Conservation (phyloP, 2,888 invertebrate genomes). For the Ptilodon capucinus region DNA sequence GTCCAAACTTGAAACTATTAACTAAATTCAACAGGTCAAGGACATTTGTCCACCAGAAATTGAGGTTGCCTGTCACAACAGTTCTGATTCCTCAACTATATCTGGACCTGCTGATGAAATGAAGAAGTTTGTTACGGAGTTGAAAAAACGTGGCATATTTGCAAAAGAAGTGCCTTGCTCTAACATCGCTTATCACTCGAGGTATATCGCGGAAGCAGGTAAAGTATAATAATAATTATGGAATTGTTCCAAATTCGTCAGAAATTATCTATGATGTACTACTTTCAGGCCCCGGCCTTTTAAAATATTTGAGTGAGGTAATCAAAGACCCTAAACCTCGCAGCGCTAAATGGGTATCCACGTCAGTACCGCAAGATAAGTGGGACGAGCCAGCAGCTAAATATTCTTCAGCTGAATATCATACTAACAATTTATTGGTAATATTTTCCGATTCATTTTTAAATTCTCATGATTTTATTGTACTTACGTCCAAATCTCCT, state of each 20-base stretch:
- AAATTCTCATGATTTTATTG: constrained; percentile 75
- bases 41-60: constrained; percentile 80
- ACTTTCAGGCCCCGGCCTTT: constrained; percentile 79
- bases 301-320: constrained; percentile 79
- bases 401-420: constrained; percentile 91
- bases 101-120: constrained; percentile 87
- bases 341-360: constrained; percentile 90
- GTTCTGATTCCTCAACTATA: constrained; percentile 88
- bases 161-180: constrained; percentile 78
- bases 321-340: constrained; percentile 85
- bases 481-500: no score
- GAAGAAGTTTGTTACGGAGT: constrained; percentile 73
- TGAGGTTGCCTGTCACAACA: constrained; percentile 91
- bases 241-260: no score
- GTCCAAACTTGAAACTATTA: background rate
- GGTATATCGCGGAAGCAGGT: constrained; percentile 83
- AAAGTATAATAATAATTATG: no score
- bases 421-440: constrained; percentile 89
- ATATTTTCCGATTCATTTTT: constrained; percentile 59
- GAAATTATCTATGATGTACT: no score
- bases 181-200: constrained; percentile 93
- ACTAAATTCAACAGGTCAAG: constrained; percentile 29
- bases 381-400: constrained; percentile 85
- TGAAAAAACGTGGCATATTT: constrained; percentile 52
- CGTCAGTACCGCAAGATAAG: constrained; percentile 86